Base-by-base conservation (phyloP, 2,888 invertebrate genomes). In the Clistopyga incitator region DNA sequence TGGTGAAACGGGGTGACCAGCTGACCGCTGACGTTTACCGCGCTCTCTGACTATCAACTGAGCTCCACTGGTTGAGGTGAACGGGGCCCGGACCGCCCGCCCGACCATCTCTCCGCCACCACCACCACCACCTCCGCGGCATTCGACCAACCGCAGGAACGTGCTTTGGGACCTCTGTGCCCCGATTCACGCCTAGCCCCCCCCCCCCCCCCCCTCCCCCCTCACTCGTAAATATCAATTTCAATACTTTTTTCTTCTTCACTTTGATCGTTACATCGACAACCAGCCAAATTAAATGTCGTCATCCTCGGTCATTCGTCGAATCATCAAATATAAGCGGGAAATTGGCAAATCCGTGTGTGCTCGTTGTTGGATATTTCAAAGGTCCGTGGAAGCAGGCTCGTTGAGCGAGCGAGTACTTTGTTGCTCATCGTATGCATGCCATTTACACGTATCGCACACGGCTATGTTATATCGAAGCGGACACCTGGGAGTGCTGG, bases 11-110 rank as follows among this genome's bases (percentile, higher is more conserved):
- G 72, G 59, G 72, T 77, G 87, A 91, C 90, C 91, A 92, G 90
- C 90, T 92, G 91, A 91, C 89, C 90, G 89, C 88, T n/a, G n/a
- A n/a, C 82, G 86, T 82, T 84, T 78, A 85, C 87, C 90, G 86
- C 90, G 90, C 89, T 89, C 90, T 89, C 88, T 89, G 90, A 90
- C 90, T 91, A 90, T 89, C 90, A 90, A 91, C 91, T 90, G 91
- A 91, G 90, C 91, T 90, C 90, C 89, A 90, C 90, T 90, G 90
- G 61, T 88, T 86, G 87, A 65, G 84, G 90, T 89, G 89, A 91
- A 90, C 89, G 90, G 90, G 89, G 87, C 89, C 90, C 86, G 84
- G 81, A 65, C 71, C 74, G 74, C 77, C 34, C 59, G 64, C 70
- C 71, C 81, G 80, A 65, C 83, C 80, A 80, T 85, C 85, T 77